phyloP scores from a whole-genome alignment of 2,888 invertebrate genomes.

The Ophion slaviceki region DNA sequence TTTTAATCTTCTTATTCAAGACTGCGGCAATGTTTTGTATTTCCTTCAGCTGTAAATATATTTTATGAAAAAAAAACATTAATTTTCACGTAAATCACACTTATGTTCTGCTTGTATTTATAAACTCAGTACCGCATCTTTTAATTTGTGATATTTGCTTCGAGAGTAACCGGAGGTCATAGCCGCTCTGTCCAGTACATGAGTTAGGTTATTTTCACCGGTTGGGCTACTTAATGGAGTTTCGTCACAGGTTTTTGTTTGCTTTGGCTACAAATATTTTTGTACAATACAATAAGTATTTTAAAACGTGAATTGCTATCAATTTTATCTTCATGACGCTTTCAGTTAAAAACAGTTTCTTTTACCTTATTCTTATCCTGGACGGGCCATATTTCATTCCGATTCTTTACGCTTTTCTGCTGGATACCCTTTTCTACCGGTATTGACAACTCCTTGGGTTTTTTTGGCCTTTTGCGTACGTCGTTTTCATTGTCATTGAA shows the following conservation, averaged over 20 bases:
- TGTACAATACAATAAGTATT: constrained; percentile 16
- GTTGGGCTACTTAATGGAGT: constrained; percentile 16
- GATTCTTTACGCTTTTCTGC: neutral
- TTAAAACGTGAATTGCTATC: constrained; percentile 6
- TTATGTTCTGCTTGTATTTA: constrained; percentile 7
- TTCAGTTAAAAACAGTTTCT: constrained; percentile 7
- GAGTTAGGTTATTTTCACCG: constrained; percentile 3
- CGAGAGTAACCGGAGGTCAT: constrained; percentile 2
- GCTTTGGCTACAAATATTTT: neutral
- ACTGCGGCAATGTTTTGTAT: neutral
- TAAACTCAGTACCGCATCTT: constrained; percentile 19
- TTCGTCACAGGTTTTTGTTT: constrained; percentile 1
- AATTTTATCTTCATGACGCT: neutral
- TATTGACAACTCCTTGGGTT: neutral
- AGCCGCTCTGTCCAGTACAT: neutral
- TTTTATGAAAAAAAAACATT: neutral
- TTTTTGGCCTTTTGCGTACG: neutral
- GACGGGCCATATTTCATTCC: neutral
- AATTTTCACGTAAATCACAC: constrained; percentile 13
- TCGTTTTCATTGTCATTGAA: neutral
- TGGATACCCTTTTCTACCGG: neutral
- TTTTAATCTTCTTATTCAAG: constrained; percentile 1
- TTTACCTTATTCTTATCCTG: constrained; percentile 1
- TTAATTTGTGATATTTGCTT: constrained; percentile 5
- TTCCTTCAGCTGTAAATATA: neutral